A percentile compares a stretch with the other conserved stretches of the same genome.
Conservation (phyloP, 2,113 vertebrate genomes). For the Dryoscopus gambensis region DNA sequence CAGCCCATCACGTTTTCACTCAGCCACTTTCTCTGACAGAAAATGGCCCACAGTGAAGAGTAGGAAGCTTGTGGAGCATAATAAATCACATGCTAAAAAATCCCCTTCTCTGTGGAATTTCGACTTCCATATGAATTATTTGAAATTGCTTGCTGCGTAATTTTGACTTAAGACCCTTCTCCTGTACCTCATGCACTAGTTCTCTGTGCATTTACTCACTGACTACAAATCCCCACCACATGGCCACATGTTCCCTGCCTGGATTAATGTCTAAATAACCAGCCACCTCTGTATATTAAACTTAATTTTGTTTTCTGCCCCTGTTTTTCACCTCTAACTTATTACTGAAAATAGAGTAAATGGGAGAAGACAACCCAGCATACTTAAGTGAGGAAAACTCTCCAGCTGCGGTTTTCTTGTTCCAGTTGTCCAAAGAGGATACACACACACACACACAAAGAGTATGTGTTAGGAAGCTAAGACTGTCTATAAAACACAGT, state of each 20-base stretch:
- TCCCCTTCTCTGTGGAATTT: neutral
- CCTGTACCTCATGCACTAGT: neutral
- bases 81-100: neutral
- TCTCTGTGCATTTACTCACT: neutral
- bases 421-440: neutral
- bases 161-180: neutral
- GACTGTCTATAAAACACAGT: neutral
- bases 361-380: neutral
- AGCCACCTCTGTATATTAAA: neutral
- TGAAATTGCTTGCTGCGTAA: neutral
- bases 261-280: neutral
- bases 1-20: rapidly evolving
- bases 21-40: neutral
- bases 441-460: neutral
- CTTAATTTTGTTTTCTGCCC: neutral
- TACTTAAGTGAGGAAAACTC: neutral
- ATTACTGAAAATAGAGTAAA: neutral
- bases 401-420: neutral
- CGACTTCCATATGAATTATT: neutral
- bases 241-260: neutral
- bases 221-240: neutral
- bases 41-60: neutral
- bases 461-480: neutral
- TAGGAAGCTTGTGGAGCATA: neutral
- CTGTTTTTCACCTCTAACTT: neutral